Conservation (phyloP, 2,113 vertebrate species). For the Peromyscus polionotus region DNA sequence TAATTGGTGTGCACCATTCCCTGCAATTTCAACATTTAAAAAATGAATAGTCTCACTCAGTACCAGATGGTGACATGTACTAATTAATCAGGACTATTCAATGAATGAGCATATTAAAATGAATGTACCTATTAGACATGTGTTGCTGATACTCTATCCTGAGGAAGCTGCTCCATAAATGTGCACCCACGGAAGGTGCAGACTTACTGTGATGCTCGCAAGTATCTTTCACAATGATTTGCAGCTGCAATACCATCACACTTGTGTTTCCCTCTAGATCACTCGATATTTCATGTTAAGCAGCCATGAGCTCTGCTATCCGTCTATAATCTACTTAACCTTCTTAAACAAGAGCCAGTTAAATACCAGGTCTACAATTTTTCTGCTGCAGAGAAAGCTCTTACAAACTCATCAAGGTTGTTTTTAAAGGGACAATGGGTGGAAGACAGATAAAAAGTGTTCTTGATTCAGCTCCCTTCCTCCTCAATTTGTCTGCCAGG, state of each 20-base stretch:
- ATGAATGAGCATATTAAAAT: constrained; percentile 88
- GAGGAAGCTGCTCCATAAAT: constrained; percentile 67
- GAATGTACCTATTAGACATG: constrained; percentile 87
- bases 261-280: constrained; percentile 69
- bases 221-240: constrained; percentile 65
- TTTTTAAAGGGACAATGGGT: constrained; percentile 52
- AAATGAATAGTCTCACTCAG: constrained; percentile 89
- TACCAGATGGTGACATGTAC: constrained; percentile 89
- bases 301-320: constrained; percentile 51
- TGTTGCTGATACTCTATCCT: constrained; percentile 77
- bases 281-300: constrained; percentile 60
- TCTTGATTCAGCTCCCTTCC: neutral
- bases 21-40: constrained; percentile 90
- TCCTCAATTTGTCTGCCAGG: constrained; percentile 8
- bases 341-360: constrained; percentile 44
- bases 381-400: constrained; percentile 43
- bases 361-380: constrained; percentile 35
- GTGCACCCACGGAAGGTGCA: constrained; percentile 28
- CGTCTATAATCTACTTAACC: constrained; percentile 58
- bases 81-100: constrained; percentile 90
- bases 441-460: constrained; percentile 42
- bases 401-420: constrained; percentile 51
- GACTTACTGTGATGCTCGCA: constrained; percentile 68
- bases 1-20: constrained; percentile 90
- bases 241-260: constrained; percentile 56